Percentiles rank a stretch among this genome's conserved stretches.
Evolutionary conservation across 2,888 invertebrate genomes (phyloP).

Genomic region (Eueremaeus valkanovi): DNA sequence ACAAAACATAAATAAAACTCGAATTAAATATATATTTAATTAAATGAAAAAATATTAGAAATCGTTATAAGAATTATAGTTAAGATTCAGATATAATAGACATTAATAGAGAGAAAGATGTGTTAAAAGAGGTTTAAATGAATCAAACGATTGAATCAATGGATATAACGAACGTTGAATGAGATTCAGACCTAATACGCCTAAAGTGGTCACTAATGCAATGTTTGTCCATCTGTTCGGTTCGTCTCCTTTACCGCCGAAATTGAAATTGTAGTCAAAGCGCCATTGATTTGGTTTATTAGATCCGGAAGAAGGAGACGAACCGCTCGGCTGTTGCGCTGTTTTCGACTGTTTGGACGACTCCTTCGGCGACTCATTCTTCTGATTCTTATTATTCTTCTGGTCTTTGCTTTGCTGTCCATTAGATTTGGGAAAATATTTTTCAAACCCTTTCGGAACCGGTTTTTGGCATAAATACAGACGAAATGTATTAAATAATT

Average conservation of each 20-base stretch:
- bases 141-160: too few relatives aligned
- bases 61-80: too few relatives aligned
- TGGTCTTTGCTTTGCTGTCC: constrained; percentile 27
- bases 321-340: too few relatives aligned
- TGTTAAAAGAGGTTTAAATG: too few relatives aligned
- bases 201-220: constrained; percentile 67
- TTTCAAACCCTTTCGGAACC: constrained; percentile 83
- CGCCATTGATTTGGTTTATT: constrained; percentile 5
- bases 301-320: background rate
- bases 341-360: too few relatives aligned
- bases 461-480: background rate
- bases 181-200: constrained; percentile 56
- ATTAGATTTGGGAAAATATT: constrained; percentile 67
- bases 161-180: too few relatives aligned
- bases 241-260: constrained; percentile 51
- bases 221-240: constrained; percentile 73
- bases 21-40: too few relatives aligned
- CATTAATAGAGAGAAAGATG: too few relatives aligned
- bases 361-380: background rate
- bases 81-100: too few relatives aligned
- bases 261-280: constrained; percentile 18
- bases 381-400: background rate
- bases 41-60: too few relatives aligned
- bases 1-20: too few relatives aligned
- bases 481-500: background rate